A percentile compares a stretch with the other conserved stretches of the same genome.
Conservation (phyloP, 2,888 invertebrate species). For the Chrysolina oricalcia region DNA sequence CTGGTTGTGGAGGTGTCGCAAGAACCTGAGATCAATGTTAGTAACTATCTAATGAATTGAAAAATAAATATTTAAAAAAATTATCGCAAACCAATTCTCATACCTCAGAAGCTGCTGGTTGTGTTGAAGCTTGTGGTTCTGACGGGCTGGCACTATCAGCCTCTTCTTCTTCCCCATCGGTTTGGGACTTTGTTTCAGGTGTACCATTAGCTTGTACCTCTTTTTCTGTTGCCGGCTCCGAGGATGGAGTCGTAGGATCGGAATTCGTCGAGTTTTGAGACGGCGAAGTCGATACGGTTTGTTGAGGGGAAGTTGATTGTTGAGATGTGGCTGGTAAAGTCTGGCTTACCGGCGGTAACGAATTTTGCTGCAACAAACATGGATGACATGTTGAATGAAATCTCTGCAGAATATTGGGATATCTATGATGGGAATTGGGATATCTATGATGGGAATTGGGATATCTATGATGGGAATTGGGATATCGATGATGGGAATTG, state of each 20-base stretch:
- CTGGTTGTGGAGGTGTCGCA: background rate
- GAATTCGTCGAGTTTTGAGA: slow-evolving; percentile 30
- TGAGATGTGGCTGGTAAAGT: slow-evolving; percentile 58
- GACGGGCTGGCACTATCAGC: slow-evolving; percentile 60
- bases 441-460: background rate
- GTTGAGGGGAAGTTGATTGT: background rate
- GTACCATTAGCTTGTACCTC: slow-evolving; percentile 69
- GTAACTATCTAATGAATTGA: background rate
- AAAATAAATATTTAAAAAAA: too few species aligned
- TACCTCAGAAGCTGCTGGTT: slow-evolving; percentile 44
- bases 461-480: background rate
- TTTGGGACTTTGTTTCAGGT: slow-evolving; percentile 58
- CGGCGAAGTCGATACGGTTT: slow-evolving; percentile 11
- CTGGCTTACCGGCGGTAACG: slow-evolving; percentile 63
- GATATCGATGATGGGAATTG: background rate
- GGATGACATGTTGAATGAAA: slow-evolving; percentile 6
- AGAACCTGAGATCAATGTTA: slow-evolving; percentile 1
- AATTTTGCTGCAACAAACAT: slow-evolving; percentile 56
- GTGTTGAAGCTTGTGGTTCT: slow-evolving; percentile 38
- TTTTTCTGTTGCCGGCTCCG: slow-evolving; percentile 33
- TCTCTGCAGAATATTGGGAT: background rate
- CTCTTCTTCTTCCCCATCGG: slow-evolving; percentile 53
- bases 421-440: background rate
- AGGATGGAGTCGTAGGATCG: slow-evolving; percentile 10
- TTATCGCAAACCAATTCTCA: background rate